A percentile compares a stretch with the other conserved stretches of the same genome.
Evolutionary conservation across 2,888 invertebrate species (phyloP).

Genomic region (Eurois occulta): DNA sequence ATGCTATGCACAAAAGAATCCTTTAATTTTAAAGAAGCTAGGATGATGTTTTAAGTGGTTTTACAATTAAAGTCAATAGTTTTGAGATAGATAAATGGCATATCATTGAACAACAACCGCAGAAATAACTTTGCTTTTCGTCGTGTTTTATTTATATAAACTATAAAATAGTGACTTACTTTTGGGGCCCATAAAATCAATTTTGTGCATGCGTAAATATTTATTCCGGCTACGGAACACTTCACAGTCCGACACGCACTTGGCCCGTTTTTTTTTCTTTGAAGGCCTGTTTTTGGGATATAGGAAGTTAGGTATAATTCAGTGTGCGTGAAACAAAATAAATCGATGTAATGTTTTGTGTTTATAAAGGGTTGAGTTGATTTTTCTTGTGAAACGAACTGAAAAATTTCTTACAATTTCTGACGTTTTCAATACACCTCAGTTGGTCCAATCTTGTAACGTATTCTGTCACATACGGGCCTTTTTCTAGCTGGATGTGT

Average conservation of each 20-base stretch:
- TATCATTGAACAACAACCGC: too few species aligned
- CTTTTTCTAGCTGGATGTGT: not conserved
- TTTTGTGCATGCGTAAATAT: not conserved
- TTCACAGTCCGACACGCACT: not conserved
- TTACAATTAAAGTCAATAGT: too few species aligned
- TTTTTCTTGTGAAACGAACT: conserved; percentile 4
- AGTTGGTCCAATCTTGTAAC: not conserved
- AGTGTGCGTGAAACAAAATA: conserved; percentile 4
- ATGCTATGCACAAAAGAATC: not conserved
- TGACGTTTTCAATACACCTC: not conserved
- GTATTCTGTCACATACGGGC: not conserved
- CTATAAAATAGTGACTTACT: too few species aligned
- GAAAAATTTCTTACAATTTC: not conserved
- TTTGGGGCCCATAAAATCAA: not conserved
- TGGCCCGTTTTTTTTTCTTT: not conserved
- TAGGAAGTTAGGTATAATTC: not conserved
- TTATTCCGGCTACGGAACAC: not conserved
- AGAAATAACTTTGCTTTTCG: too few species aligned
- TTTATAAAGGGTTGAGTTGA: not conserved
- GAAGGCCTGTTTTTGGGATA: not conserved
- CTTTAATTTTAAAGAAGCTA: too few species aligned
- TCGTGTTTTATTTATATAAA: too few species aligned
- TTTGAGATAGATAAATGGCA: too few species aligned
- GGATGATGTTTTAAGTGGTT: too few species aligned
- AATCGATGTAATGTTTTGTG: not conserved